Conservation (phyloP, 2,113 vertebrate species). For the Spilogale gracilis region DNA sequence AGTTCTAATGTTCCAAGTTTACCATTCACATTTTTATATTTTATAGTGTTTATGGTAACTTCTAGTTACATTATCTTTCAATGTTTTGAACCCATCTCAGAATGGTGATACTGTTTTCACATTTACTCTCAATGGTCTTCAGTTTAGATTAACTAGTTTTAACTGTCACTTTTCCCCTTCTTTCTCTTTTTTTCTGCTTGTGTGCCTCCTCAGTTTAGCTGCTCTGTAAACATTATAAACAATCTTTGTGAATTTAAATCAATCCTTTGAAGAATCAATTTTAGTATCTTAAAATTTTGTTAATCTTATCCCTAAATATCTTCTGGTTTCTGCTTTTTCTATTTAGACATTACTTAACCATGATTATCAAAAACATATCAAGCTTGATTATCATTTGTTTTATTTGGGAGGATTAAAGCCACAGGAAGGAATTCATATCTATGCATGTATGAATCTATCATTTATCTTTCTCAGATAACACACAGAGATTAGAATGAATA, state of each 20-base stretch:
- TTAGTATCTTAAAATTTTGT: constrained; percentile 21
- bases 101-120: background rate
- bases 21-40: background rate
- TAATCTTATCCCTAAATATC: background rate
- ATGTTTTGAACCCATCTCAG: background rate
- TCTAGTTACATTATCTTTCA: background rate
- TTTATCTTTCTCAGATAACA: background rate
- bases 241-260: background rate
- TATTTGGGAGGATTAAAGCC: background rate
- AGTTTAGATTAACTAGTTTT: background rate
- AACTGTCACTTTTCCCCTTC: background rate
- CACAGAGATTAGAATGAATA: background rate
- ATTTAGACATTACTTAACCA: background rate
- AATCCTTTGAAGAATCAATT: background rate
- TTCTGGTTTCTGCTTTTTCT: constrained; percentile 42
- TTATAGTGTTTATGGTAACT: background rate
- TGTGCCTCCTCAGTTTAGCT: background rate
- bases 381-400: background rate
- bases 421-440: background rate
- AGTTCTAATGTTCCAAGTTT: background rate
- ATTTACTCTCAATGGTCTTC: background rate
- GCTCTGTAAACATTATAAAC: background rate
- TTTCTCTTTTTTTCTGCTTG: background rate
- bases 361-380: constrained; percentile 42
- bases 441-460: background rate